Conservation (phyloP, 2,797 vertebrate genomes). For the Chelidonichthys spinosus region DNA sequence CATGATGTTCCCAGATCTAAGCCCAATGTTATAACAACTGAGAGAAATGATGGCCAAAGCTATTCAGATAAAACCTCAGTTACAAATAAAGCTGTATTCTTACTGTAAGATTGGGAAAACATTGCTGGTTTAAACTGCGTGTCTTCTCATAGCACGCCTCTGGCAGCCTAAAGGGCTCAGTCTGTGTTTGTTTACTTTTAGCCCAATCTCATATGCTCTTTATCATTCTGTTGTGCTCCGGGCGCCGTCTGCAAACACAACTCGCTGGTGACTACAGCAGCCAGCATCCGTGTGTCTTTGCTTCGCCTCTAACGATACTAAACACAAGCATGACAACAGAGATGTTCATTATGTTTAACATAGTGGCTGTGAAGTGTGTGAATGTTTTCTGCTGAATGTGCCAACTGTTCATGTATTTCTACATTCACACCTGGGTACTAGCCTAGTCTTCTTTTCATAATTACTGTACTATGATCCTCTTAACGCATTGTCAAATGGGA, state of each 20-base stretch:
- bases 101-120: background rate
- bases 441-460: background rate
- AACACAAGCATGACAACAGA: background rate
- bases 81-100: background rate
- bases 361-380: background rate
- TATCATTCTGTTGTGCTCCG: conserved; percentile 40
- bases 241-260: conserved; percentile 34
- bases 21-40: background rate
- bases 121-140: conserved; percentile 29
- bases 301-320: conserved; percentile 2
- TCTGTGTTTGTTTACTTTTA: conserved; percentile 61
- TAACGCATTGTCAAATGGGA: background rate
- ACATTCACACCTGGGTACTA: background rate
- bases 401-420: too few relatives aligned
- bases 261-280: conserved; percentile 31
- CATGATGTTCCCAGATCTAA: background rate
- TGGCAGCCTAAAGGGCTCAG: conserved; percentile 39
- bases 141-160: conserved; percentile 11
- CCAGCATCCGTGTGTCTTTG: conserved; percentile 12
- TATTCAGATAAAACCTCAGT: background rate
- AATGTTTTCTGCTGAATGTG: conserved; percentile 1
- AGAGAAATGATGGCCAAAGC: background rate
- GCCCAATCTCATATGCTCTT: conserved; percentile 54
- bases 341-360: conserved; percentile 13
- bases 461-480: background rate